Conservation (phyloP, 2,888 invertebrate species). For the Cerastis rubricosa region DNA sequence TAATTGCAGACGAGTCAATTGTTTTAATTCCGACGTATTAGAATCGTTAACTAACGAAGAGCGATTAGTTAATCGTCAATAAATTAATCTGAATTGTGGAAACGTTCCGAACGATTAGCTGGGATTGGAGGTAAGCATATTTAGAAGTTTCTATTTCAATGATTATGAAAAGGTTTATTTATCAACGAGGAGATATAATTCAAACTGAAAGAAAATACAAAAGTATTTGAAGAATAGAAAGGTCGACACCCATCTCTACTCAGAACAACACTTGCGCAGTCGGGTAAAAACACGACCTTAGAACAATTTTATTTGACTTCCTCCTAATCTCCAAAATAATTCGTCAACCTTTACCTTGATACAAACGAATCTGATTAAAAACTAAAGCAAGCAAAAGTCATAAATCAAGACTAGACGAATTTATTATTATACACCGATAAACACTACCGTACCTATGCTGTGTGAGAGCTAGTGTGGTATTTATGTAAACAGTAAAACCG, state of each 20-base stretch:
- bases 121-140: constrained; percentile 12
- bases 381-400: constrained; percentile 30
- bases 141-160: constrained; percentile 33
- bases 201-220: not conserved
- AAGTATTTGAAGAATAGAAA: not conserved
- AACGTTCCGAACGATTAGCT: constrained; percentile 45
- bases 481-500: constrained; percentile 40
- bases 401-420: constrained; percentile 18
- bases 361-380: constrained; percentile 12
- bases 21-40: constrained; percentile 45
- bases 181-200: not conserved
- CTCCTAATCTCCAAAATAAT: constrained; percentile 14
- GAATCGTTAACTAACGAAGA: constrained; percentile 30
- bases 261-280: not conserved
- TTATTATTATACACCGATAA: constrained; percentile 18
- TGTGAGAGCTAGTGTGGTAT: constrained; percentile 24
- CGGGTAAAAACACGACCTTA: constrained; percentile 6
- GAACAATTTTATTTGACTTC: not conserved
- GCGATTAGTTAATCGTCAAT: constrained; percentile 52
- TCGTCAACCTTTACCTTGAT: constrained; percentile 11
- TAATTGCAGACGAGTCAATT: constrained; percentile 47
- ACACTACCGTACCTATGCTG: constrained; percentile 23
- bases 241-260: not conserved
- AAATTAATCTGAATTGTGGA: constrained; percentile 48
- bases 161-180: not conserved